Base-by-base conservation (phyloP, 2,113 vertebrate species). In the Butastur rufipennis region DNA sequence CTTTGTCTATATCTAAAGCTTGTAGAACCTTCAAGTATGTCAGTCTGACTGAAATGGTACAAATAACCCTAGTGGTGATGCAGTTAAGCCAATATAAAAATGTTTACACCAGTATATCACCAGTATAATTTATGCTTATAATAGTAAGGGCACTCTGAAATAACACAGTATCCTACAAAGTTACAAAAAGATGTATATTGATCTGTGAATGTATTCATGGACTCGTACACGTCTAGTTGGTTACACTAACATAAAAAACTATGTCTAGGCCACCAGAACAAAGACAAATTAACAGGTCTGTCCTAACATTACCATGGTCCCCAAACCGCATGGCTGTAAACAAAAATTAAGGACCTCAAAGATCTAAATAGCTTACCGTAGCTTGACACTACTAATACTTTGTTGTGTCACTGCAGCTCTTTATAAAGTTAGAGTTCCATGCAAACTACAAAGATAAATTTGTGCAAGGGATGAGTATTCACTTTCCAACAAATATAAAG, bases 161-260 rank as follows among this genome's bases (percentile, higher is more conserved):
- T 40, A 66, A 42, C 3, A 48, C 4, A 6, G 1, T 43, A 47
- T 62, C 11, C 52, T 58, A 27, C 0, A 0, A 73, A 36, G 10
- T 71, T 75, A 48, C 4, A 43, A 34, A 70, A 58, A 53, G 2
- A 58, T 5, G 1, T 16, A 19, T 70, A n/a, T 48, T 40, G 34
- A 56, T 58, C 31, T 9, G 3, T 15, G 29, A 67, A 56, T 43
- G 36, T 27, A 61, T 73, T 71, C 2, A 52, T 32, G 10, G 79
- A 52, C 25, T 79, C 16, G n/a, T 36, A 43, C 9, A 29, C 0
- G 4, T 23, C 11, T 75, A 26, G 16, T 40, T 53, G 42, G 12
- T 40, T 63, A 40, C 13, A 58, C 0, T 16, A 15, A 52, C 8
- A 32, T n/a, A 70, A 91, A 86, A 71, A 88, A 47, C 17, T 66